Evolutionary conservation across 2,797 vertebrate species (phyloP), one percentile per base, ranked within the genome.

Genomic region (Gouania willdenowi): DNA sequence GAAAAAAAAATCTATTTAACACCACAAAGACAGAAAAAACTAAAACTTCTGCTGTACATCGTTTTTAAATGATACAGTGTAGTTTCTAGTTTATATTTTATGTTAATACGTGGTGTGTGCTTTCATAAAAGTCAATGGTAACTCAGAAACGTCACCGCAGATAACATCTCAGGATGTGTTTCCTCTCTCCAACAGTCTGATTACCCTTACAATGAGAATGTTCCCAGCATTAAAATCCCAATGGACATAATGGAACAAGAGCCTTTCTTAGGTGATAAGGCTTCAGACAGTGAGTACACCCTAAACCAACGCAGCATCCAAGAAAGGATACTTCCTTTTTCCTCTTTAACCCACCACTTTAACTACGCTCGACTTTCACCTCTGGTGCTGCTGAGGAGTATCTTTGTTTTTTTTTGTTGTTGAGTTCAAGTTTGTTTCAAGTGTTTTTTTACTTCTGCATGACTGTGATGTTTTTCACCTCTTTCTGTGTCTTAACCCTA

Each of bases 221-320:
- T 94, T 72, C 92, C 96, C 89, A 96, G 91, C 93, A 95, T 98
- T 92, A 99, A 98, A 94, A 99, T 99, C 55, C 94, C 95, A 82
- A 94, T 99, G 95, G 95, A 99, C 89, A 94, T 97, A 87, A 92
- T 98, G 94, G 96, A 99, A 84, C 91, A 98, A 71, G 91, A 98
- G 58, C 95, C 95, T 80, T 98, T 98, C 91, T 92, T 99, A 92
- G 92, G 91, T 76, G 94, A 93, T 89, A 94, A 95, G 89, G 80
- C 92, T 84, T 88, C 90, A 1, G 93, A 97, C 90, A 92, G 96
- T 99, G 93, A 99, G 96, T 99, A 96, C 81, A 88, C 49, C 59
- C 42, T 55, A 84, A 67, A 63, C 42, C 71, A 79, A 32, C 4
- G 42, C 34, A 16, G 45, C 30, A 3, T 8, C 1, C n/a, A 31